Evolutionary conservation across 2,113 vertebrate species (phyloP), one percentile per base, ranked within the genome.

Genomic region (Nibea albiflora): DNA sequence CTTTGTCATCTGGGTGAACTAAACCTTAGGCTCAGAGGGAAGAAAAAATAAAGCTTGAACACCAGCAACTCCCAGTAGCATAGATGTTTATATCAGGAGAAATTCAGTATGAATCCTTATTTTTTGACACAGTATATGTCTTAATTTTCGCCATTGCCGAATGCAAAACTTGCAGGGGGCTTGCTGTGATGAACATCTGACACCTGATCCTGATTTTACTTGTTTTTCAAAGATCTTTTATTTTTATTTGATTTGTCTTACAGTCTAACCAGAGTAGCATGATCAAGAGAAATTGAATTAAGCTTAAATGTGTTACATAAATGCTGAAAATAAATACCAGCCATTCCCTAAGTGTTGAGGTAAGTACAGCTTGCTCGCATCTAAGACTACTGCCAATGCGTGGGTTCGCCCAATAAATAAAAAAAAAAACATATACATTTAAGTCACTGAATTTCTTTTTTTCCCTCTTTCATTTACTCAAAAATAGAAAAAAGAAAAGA

Each of bases 401-500:
- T 81, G 56, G 63, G 79, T 52, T 81, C 44, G 35, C 57, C 77
- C 12, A 39, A 28, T 67, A 4, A 65, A 69, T 42, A 83, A 71
- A 28, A 69, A 71, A 28, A 69, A 47, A 83, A 71, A 39, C 6
- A 35, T 5, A 31, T 31, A 47, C 22, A 65, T 75, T 80, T 52
- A 81, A 66, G 39, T 20, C 39, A 67, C 62, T 73, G 10, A 54
- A 47, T 22, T 9, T 11, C 17, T 68, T 67, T 46, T 66, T 31
- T 22, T 4, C 1, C 7, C 9, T 44, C 14, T 64, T 62, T 69
- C 31, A 66, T 73, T 81, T 80, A 16, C 66, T 54, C 22, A 39
- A 66, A 88, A 86, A 84, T 78, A 81, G 76, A 68, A 75, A 76
- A 57, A 81, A 17, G 42, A 9, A 5, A 39, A 73, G 24, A 47